Percentiles rank a stretch among this genome's conserved stretches.
Conservation (phyloP, 2,113 vertebrate species). For the Pseudopipra pipra region DNA sequence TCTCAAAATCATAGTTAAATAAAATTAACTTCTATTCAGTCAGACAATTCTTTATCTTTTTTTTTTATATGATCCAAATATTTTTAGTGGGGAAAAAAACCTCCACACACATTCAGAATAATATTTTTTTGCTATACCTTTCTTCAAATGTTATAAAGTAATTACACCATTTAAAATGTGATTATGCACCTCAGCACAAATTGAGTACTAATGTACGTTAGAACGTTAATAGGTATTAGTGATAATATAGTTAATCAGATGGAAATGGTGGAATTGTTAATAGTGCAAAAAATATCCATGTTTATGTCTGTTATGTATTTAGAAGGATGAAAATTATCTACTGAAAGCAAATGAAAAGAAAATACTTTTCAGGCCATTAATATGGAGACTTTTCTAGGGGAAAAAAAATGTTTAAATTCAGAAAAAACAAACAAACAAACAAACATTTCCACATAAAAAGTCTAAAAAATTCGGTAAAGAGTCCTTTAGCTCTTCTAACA, state of each 20-base stretch:
- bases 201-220: neutral
- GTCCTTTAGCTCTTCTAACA: neutral
- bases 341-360: neutral
- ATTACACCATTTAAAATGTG: neutral
- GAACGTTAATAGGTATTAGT: neutral
- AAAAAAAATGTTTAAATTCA: neutral
- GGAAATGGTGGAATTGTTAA: neutral
- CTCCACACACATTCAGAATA: neutral
- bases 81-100: neutral
- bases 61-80: neutral
- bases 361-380: neutral
- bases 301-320: neutral
- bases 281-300: neutral
- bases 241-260: neutral
- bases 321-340: neutral
- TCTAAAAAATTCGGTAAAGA: neutral
- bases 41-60: neutral
- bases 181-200: neutral
- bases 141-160: neutral
- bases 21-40: slow-evolving; percentile 19
- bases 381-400: neutral
- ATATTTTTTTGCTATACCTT: neutral
- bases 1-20: neutral
- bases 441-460: neutral
- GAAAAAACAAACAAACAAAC: neutral